Evolutionary conservation across 92 coral and sea anemone species (phyloP).

Genomic region (Porites lobata): DNA sequence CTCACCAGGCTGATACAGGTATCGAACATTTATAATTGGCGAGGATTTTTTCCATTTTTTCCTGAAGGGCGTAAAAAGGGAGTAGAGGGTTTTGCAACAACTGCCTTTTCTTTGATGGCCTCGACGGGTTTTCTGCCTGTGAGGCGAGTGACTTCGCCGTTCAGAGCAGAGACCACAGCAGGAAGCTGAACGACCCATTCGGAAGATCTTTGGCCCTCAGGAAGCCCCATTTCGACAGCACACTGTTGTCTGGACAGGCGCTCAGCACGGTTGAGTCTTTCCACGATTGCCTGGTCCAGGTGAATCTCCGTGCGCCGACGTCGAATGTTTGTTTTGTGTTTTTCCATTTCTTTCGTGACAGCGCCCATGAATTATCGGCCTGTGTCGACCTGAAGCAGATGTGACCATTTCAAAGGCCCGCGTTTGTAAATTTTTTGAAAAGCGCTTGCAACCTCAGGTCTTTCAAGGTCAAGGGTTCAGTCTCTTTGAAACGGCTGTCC

Average conservation of each 20-base stretch:
- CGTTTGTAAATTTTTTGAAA: background rate
- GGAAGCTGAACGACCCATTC: background rate
- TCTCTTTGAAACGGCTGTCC: background rate
- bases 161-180: background rate
- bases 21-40: no score
- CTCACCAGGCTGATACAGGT: no score
- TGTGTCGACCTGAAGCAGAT: background rate
- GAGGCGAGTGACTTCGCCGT: background rate
- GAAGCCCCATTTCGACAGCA: background rate
- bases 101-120: background rate
- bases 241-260: background rate
- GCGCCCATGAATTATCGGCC: constrained; percentile 2
- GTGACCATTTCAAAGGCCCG: constrained; percentile 13
- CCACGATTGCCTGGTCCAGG: background rate
- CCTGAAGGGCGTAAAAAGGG: no score
- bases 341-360: background rate
- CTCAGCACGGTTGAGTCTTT: background rate
- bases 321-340: background rate
- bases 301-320: background rate
- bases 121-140: background rate
- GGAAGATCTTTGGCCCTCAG: background rate
- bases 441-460: background rate
- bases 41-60: background rate
- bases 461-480: background rate
- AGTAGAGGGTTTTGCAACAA: background rate